Conservation (phyloP, 2,113 vertebrate genomes). For the Uria aalge region DNA sequence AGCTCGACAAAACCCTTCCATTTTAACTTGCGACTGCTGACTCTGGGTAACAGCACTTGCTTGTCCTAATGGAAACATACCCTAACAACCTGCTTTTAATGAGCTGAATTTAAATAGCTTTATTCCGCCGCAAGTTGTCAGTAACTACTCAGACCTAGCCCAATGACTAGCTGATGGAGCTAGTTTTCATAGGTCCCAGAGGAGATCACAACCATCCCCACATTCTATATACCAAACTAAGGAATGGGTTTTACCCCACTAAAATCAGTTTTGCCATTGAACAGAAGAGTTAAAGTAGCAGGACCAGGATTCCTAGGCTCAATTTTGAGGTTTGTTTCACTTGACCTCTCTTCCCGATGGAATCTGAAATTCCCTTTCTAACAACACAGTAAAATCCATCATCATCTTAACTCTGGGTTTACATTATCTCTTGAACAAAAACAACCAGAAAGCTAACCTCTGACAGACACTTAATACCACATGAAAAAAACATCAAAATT, state of each 20-base stretch:
- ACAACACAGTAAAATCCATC: neutral
- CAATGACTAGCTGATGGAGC: neutral
- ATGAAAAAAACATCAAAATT: neutral
- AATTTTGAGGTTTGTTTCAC: neutral
- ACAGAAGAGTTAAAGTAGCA: neutral
- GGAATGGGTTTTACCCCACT: neutral
- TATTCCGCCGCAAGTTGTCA: neutral
- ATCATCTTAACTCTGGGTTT: neutral
- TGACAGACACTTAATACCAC: neutral
- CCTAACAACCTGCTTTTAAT: neutral
- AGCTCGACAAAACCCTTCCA: neutral
- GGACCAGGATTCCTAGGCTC: neutral
- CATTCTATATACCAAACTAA: neutral
- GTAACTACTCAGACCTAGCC: neutral
- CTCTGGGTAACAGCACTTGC: neutral
- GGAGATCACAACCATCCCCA: neutral
- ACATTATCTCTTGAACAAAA: neutral
- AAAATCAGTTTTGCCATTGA: neutral
- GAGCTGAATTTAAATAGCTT: neutral
- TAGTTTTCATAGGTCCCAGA: neutral
- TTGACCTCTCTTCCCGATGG: neutral
- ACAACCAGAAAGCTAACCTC: neutral
- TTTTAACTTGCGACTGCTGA: neutral
- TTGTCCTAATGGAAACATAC: neutral
- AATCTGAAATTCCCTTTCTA: neutral